Evolutionary conservation across 2,113 vertebrate species (phyloP).

Genomic region (Thryonomys swinderianus): DNA sequence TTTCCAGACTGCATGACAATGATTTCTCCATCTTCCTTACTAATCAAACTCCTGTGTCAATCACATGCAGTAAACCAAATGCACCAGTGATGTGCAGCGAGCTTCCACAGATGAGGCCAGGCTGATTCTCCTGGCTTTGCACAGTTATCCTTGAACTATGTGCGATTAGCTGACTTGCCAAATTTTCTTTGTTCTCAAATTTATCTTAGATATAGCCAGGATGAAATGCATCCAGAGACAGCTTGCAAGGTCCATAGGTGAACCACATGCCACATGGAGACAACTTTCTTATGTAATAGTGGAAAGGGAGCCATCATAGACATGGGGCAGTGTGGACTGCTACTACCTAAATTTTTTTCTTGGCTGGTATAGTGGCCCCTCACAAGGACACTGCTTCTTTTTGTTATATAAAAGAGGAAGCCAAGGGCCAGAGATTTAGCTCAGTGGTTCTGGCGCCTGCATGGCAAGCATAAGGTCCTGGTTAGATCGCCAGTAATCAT

Average conservation of each 20-base stretch:
- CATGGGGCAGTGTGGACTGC: too few relatives aligned
- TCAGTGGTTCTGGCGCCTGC: too few relatives aligned
- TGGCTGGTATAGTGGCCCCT: neutral
- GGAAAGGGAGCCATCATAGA: neutral
- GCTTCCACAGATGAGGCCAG: neutral
- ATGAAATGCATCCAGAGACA: neutral
- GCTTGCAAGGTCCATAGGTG: neutral
- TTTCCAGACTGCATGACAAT: neutral
- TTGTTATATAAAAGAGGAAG: conserved; percentile 9
- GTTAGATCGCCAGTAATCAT: too few relatives aligned
- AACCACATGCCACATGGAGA: neutral
- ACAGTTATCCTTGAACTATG: neutral
- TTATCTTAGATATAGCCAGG: neutral
- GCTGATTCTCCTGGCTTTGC: neutral
- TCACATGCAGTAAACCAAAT: neutral
- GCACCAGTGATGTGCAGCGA: neutral
- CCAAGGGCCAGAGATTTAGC: too few relatives aligned
- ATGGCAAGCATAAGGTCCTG: too few relatives aligned
- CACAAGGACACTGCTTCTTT: neutral
- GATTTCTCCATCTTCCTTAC: neutral
- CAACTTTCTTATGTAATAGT: neutral
- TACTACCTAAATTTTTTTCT: neutral
- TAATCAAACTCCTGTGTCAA: neutral
- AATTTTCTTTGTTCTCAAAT: neutral
- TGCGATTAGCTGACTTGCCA: neutral